phyloP scores from a whole-genome alignment of 2,113 vertebrate species.

The Pituophis catenifer region DNA sequence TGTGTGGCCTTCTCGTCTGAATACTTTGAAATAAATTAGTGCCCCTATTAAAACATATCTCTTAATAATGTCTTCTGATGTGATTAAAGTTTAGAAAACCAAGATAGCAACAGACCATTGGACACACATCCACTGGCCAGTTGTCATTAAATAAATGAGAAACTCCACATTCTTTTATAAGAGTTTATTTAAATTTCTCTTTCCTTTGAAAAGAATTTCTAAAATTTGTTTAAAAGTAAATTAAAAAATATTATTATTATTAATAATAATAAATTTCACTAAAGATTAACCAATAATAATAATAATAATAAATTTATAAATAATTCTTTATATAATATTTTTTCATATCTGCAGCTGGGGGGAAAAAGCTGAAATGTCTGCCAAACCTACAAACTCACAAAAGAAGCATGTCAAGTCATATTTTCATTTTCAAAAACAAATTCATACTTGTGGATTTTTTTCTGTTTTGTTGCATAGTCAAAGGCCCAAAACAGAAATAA shows the following conservation, averaged over 20 bases:
- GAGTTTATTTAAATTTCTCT: background rate
- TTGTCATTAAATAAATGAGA: background rate
- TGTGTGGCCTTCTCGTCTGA: background rate
- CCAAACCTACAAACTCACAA: background rate
- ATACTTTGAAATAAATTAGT: background rate
- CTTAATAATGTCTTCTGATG: background rate
- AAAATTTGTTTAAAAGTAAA: background rate
- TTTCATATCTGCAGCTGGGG: background rate
- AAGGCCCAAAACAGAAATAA: background rate
- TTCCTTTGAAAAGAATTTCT: background rate
- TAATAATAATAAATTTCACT: background rate
- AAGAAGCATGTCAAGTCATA: background rate
- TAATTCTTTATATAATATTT: background rate
- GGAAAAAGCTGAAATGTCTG: background rate
- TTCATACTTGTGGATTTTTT: background rate
- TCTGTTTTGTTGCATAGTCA: background rate
- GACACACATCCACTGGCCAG: background rate
- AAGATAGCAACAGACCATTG: background rate
- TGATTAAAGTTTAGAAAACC: background rate
- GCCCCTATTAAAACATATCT: background rate
- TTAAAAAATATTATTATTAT: background rate
- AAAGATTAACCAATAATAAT: background rate
- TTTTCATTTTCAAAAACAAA: background rate
- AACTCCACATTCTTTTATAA: background rate
- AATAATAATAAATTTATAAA: background rate